These are phyloP conservation scores for Ectropis crepuscularia DNA, from an alignment of 2,888 invertebrate species.

Conservation along the genomic window DNA sequence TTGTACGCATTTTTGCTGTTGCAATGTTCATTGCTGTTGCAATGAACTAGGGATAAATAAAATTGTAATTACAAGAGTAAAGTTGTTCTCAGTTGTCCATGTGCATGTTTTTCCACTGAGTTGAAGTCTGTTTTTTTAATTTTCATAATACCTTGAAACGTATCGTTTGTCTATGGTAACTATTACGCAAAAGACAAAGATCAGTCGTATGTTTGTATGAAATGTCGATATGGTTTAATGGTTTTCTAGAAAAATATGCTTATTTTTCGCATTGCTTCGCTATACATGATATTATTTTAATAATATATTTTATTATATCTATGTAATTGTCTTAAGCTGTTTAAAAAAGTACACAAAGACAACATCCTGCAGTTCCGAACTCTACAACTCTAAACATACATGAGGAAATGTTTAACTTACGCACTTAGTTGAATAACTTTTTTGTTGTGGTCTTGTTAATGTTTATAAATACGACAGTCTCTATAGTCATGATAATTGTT, in stretches of 20 bases:
- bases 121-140: not conserved
- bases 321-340: conserved; percentile 2
- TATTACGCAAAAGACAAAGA: conserved; percentile 12
- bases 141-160: not conserved
- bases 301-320: conserved; percentile 2
- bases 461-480: no score
- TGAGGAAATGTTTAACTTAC: no score
- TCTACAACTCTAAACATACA: no score
- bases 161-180: not conserved
- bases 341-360: not conserved
- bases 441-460: no score
- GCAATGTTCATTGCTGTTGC: no score
- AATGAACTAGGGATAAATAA: no score
- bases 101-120: not conserved
- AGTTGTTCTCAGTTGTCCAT: no score
- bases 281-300: conserved; percentile 15
- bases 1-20: no score
- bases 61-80: no score
- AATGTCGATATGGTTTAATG: conserved; percentile 20
- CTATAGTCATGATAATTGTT: no score
- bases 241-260: conserved; percentile 29
- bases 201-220: conserved; percentile 10
- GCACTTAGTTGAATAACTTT: no score
- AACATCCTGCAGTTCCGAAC: not conserved
- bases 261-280: conserved; percentile 16